Conservation (phyloP, 2,888 invertebrate species). For the Trachelus troglodyta region DNA sequence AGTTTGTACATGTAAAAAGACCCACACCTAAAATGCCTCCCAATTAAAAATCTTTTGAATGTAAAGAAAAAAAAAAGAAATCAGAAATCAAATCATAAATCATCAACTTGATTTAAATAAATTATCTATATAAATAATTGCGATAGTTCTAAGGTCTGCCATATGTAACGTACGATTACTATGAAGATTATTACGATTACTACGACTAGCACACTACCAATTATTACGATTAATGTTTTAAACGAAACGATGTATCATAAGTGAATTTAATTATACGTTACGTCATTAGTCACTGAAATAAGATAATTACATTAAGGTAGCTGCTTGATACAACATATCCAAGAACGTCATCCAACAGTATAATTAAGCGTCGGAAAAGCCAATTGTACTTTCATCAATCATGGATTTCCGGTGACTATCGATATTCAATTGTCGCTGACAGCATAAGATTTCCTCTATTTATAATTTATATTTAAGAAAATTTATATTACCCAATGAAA, state of each 20-base stretch:
- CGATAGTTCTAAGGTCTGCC: not conserved
- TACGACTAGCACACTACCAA: not conserved
- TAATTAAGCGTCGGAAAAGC: not conserved
- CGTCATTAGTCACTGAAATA: not conserved
- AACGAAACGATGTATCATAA: not conserved
- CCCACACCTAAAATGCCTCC: conserved; percentile 49
- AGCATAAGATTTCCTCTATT: not conserved
- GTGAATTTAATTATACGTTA: not conserved
- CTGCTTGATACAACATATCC: not conserved
- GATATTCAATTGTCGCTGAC: not conserved
- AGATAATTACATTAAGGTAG: not conserved
- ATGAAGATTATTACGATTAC: conserved; percentile 1
- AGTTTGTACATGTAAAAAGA: conserved; percentile 49
- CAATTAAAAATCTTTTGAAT: conserved; percentile 9
- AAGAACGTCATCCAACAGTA: not conserved
- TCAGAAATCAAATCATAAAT: not conserved
- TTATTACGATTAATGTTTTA: not conserved
- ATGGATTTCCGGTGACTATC: not conserved
- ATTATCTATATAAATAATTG: not conserved
- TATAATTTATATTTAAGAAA: not conserved
- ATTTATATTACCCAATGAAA: not conserved
- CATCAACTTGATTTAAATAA: too few relatives aligned
- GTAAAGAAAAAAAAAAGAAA: not conserved
- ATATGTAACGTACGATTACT: conserved; percentile 2
- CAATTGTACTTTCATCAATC: not conserved